Percentiles rank a stretch among this genome's conserved stretches.
Evolutionary conservation across 1,140 invertebrate genomes (phyloP).

Genomic region (Doryteuthis pealeii): DNA sequence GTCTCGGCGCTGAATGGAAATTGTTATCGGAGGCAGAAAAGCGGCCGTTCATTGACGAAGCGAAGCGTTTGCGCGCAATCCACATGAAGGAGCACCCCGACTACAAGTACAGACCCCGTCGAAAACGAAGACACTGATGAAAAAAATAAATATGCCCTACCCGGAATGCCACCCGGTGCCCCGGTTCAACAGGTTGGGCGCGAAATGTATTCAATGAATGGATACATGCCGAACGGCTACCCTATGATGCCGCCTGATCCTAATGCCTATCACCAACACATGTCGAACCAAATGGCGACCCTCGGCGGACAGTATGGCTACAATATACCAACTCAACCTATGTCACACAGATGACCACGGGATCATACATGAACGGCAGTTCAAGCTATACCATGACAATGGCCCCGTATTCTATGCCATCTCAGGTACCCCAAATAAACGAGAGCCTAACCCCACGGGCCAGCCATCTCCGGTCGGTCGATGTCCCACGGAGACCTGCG

Average conservation of each 20-base stretch:
- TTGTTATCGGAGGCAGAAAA: constrained; percentile 94
- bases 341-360: constrained; percentile 60
- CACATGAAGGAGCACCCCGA: constrained; percentile 99
- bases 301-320: constrained; percentile 48
- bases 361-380: constrained; percentile 78
- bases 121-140: constrained; percentile 63
- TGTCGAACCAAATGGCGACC: constrained; percentile 71
- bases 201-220: constrained; percentile 75
- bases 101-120: constrained; percentile 86
- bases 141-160: constrained; percentile 92
- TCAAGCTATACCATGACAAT: constrained; percentile 68
- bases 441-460: constrained; percentile 60
- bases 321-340: constrained; percentile 49
- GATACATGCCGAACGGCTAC: constrained; percentile 91
- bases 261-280: constrained; percentile 71
- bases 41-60: constrained; percentile 98
- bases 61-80: constrained; percentile 93
- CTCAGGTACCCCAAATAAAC: constrained; percentile 64
- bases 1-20: constrained; percentile 98
- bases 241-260: constrained; percentile 71
- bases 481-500: constrained; percentile 64
- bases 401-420: constrained; percentile 66
- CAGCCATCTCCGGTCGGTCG: constrained; percentile 61
- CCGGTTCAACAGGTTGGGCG: constrained; percentile 62
- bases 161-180: constrained; percentile 54